Base-by-base conservation (phyloP, 2,113 vertebrate species). In the Tenrec ecaudatus region DNA sequence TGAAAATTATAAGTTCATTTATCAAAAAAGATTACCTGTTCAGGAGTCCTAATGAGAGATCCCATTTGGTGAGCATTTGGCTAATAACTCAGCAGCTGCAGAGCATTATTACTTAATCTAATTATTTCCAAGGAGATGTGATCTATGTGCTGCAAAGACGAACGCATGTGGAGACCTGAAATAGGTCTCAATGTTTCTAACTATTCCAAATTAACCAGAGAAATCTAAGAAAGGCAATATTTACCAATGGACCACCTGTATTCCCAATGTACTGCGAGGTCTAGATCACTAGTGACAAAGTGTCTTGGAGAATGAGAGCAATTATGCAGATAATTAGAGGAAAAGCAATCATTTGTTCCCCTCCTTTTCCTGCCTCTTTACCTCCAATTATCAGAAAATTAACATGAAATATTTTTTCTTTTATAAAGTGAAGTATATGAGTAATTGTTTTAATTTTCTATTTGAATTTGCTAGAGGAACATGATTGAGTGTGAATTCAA, bases 21-120 rank as follows among this genome's bases (percentile, higher is more conserved):
- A 92, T 96, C 93, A 96, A 83, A 90, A 97, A 91, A 94, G 88
- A 97, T 97, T 94, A 97, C 96, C 94, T 97, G 95, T 93, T 96
- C 95, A 78, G 1, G 0, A 73, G 60, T 90, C 83, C 93, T 97
- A 97, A 96, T 96, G 95, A 95, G 95, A 88, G 88, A 90, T 95
- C 95, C 95, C 96, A 96, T 96, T 96, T 97, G 95, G 95, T 92
- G 85, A 93, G 66, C 80, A 93, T 93, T 97, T 96, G 92, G 93
- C 88, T 97, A 97, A 96, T 97, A 95, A 95, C 93, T 90, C 86
- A 92, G 94, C 97, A 97, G 97, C 96, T 97, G 96, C 0, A 22
- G 36, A 95, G 47, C 79, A 88, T 97, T 95, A 96, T 92, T 83
- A 91, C 91, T 93, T 93, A 81, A 94, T 86, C 91, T 97, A 94